Evolutionary conservation across 2,888 invertebrate species (phyloP), one percentile per base, ranked within the genome.

Genomic region (Oscheius sp.): DNA sequence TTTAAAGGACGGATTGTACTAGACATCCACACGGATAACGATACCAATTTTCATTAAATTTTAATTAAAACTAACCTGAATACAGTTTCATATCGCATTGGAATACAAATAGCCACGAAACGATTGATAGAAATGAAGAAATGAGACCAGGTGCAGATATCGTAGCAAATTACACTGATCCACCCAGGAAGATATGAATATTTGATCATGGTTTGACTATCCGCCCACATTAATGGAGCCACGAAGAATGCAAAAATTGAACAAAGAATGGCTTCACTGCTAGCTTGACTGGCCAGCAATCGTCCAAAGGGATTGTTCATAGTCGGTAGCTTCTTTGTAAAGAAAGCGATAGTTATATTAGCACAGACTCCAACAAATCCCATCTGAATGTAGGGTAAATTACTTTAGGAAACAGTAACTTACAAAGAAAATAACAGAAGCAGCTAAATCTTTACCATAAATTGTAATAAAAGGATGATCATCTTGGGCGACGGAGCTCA

Each of bases 81-180:
- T 18, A 43, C 13, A 6, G 21, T 23, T 9, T 56, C 27, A 25
- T 70, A 70, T 2, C 59, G 21, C 46, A 70, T 7, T 5, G 70
- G 70, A n/a, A 45, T 21, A 46, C 59, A 70, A 23, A 70, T 70
- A 18, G 70, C 70, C n/a, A 45, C 29, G 13, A 70, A 27, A 2
- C 70, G 59, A 18, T 70, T 70, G 27, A 61, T 16, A 6, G 70
- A 41, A 6, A 70, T 70, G 29, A 70, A 70, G 25, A 70, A 46
- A 29, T 70, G 70, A 43, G 49, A 52, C 52, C 61, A 70, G 35
- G 59, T 59, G n/a, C 55, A 55, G 18, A 69, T 43, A 16, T 69
- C 69, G 25, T 69, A 69, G 23, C 55, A 69, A 35, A 55, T 35
- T 9, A 69, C 21, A 18, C 35, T 55, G 23, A 69, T 56, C 56